Conservation (phyloP, 2,888 invertebrate genomes). For the Periphyllus acericola region DNA sequence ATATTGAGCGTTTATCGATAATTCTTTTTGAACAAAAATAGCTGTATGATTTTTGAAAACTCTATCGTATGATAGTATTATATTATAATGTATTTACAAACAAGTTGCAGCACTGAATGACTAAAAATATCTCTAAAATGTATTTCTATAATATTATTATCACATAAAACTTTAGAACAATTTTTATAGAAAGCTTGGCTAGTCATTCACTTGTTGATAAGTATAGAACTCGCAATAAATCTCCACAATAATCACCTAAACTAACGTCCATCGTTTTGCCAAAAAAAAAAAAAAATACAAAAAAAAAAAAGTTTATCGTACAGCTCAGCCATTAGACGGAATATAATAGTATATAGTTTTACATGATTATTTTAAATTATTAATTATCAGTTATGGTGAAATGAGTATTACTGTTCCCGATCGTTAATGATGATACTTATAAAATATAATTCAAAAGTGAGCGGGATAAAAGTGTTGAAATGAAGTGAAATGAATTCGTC, state of each 20-base stretch:
- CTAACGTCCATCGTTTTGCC: not conserved
- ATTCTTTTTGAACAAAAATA: not conserved
- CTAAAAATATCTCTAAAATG: not conserved
- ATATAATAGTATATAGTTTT: not conserved
- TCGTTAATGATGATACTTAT: too few relatives aligned
- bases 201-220: conserved; percentile 21
- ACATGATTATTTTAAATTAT: not conserved
- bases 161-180: not conserved
- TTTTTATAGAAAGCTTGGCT: not conserved
- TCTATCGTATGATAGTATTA: not conserved
- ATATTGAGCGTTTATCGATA: not conserved
- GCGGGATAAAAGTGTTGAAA: too few relatives aligned
- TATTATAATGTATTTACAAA: not conserved
- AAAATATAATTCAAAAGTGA: too few relatives aligned
- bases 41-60: not conserved
- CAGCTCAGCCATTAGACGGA: not conserved
- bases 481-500: too few relatives aligned
- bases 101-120: not conserved
- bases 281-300: conserved; percentile 8
- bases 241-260: conserved; percentile 27
- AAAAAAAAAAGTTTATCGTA: not conserved
- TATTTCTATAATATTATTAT: not conserved
- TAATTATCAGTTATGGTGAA: too few relatives aligned
- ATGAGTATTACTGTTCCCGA: too few relatives aligned
- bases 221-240: conserved; percentile 45